These are phyloP conservation scores for Nomada fucata DNA, from an alignment of 2,888 invertebrate species.

Conservation along the genomic window DNA sequence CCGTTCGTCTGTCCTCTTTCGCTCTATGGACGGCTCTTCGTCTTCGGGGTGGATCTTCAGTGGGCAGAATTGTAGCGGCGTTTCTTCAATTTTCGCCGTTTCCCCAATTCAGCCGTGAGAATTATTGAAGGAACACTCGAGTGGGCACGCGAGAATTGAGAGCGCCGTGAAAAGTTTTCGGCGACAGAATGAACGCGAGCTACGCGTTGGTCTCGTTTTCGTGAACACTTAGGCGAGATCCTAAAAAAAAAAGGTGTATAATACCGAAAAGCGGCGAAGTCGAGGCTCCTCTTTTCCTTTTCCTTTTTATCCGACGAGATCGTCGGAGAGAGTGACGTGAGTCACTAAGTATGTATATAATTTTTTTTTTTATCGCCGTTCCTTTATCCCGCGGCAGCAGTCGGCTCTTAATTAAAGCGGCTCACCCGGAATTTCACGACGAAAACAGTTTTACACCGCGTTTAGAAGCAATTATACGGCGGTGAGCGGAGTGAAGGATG, in stretches of 20 bases:
- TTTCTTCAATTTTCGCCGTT: not conserved
- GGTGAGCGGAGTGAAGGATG: conserved; percentile 12
- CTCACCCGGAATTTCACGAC: conserved; percentile 55
- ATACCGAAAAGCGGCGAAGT: not conserved
- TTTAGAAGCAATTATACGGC: conserved; percentile 70
- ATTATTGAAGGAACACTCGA: too few relatives aligned
- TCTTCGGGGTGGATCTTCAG: not conserved
- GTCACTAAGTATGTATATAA: conserved; percentile 24
- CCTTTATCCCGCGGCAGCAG: conserved; percentile 19
- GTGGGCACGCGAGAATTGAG: too few relatives aligned
- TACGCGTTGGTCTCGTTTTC: not conserved
- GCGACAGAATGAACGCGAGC: not conserved
- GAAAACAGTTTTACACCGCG: conserved; percentile 72
- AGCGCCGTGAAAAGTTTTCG: not conserved
- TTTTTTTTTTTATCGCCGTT: conserved; percentile 19
- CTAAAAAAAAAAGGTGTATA: not conserved
- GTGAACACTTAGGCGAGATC: not conserved
- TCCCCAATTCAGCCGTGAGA: too few relatives aligned
- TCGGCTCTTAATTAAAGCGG: conserved; percentile 51
- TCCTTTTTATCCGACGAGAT: not conserved
- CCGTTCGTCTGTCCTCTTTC: not conserved
- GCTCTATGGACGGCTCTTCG: conserved; percentile 7
- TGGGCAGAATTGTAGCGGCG: not conserved
- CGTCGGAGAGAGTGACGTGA: conserved; percentile 13
- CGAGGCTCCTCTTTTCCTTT: too few relatives aligned